Conservation (phyloP, 2,888 invertebrate genomes). For the Drosophila helvetica region DNA sequence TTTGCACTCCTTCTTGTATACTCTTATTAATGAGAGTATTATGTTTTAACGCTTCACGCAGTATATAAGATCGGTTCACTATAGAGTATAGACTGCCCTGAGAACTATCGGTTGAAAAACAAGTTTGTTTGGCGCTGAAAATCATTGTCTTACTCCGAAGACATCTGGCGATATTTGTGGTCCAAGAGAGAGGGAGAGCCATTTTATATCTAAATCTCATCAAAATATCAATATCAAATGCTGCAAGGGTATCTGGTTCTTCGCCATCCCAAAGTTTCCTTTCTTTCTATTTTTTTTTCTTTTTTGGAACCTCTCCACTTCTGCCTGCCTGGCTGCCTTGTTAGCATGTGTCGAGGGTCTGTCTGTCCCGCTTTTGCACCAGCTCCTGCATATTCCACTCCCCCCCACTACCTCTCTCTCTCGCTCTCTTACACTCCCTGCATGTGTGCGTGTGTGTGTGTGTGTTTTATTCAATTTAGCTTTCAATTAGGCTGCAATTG, state of each 20-base stretch:
- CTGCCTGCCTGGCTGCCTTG: slow-evolving; percentile 41
- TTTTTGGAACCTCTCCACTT: slow-evolving; percentile 9
- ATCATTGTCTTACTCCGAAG: too few species aligned
- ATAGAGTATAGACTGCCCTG: neutral
- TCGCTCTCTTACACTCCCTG: slow-evolving; percentile 4
- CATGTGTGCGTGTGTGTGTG: slow-evolving; percentile 52
- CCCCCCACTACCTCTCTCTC: neutral
- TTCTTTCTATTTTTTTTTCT: neutral
- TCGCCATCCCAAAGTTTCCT: neutral
- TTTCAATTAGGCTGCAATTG: slow-evolving; percentile 80
- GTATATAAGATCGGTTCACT: neutral
- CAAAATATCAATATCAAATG: neutral
- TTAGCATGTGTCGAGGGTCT: slow-evolving; percentile 55
- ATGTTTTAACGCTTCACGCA: neutral
- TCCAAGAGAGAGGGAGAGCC: too few species aligned
- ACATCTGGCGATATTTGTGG: too few species aligned
- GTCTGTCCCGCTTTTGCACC: neutral
- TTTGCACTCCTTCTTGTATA: slow-evolving; percentile 21
- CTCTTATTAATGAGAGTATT: slow-evolving; percentile 27
- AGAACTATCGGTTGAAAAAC: neutral
- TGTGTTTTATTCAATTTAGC: slow-evolving; percentile 78
- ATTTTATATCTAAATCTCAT: neutral
- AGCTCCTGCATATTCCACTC: neutral
- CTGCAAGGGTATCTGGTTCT: neutral
- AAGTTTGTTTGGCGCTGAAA: too few species aligned